Evolutionary conservation across 2,797 vertebrate species (phyloP).

Genomic region (Sciurus carolinensis): DNA sequence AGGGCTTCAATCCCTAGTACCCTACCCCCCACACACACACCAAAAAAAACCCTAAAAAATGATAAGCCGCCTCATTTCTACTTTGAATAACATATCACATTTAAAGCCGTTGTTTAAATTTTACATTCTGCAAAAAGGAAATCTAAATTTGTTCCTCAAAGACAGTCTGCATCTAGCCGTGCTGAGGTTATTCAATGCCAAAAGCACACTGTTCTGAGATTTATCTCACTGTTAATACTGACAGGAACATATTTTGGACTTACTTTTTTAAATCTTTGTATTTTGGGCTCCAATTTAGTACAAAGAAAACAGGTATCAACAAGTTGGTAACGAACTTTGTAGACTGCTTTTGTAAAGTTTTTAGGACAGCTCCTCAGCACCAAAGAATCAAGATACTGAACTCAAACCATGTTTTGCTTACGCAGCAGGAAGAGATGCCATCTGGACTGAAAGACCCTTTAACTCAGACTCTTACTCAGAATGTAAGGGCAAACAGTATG

Average conservation of each 20-base stretch:
- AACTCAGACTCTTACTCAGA: slow-evolving; percentile 95
- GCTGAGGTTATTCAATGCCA: not conserved
- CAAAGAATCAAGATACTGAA: not conserved
- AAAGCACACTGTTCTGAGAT: not conserved
- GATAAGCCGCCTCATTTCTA: not conserved
- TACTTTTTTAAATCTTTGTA: not conserved
- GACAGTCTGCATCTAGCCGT: slow-evolving; percentile 21
- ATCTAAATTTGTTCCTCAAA: not conserved
- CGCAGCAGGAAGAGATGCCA: slow-evolving; percentile 96
- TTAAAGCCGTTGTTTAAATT: slow-evolving; percentile 56
- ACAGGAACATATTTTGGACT: slow-evolving; percentile 1
- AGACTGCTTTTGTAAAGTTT: slow-evolving; percentile 41
- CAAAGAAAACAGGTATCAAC: not conserved
- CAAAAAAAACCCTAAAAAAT: too few relatives aligned
- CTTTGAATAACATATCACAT: slow-evolving; percentile 67
- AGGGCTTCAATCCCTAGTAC: too few relatives aligned
- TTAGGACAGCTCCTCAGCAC: not conserved
- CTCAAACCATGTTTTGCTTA: slow-evolving; percentile 66
- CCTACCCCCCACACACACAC: too few relatives aligned
- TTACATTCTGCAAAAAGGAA: slow-evolving; percentile 57
- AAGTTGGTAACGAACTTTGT: slow-evolving; percentile 44
- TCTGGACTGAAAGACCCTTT: slow-evolving; percentile 98
- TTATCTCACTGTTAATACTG: not conserved
- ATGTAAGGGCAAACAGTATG: slow-evolving; percentile 95
- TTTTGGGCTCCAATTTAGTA: slow-evolving; percentile 4